Base-by-base conservation (phyloP, 2,888 invertebrate genomes). In the Dorcus parallelipipedus region DNA sequence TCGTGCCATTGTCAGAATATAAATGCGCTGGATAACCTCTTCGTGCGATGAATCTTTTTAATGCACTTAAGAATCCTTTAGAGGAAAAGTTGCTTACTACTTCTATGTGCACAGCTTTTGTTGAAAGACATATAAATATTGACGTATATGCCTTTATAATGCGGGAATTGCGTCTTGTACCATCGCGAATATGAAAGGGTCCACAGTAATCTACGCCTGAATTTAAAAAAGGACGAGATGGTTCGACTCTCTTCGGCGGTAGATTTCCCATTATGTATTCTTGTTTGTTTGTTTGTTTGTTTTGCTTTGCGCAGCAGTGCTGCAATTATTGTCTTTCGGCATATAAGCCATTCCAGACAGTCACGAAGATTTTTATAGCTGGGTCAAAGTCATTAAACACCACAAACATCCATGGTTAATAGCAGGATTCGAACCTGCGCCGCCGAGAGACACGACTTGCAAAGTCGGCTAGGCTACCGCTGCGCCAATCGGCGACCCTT, bases 1-100 rank as follows among this genome's bases (percentile, higher is more conserved):
- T 64, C 3, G 60, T 60, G 9, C 54, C 62, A n/a, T 52, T 38
- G 38, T 64, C 61, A 4, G 49, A 49, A 40, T 45, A 54, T n/a
- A 60, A 10, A 10, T 41, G 7, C 6, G 39, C n/a, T 26, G 48
- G 23, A 9, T n/a, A 33, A 9, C 50, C 50, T 26, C 50, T 9
- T 49, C 38, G 1, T 9, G 50, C 33, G 3, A 49, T 38, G 50
- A 49, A 39, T 49, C 38, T 38, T 38, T 38, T 49, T 8, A 49
- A 7, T 8, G 38, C 38, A 38, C 20, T 9, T 41, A 9, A 4
- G 9, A 9, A 10, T 43, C 1, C 14, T 3, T 10, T 2, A 42
- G 14, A 10, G 1, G 10, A 2, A 42, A 52, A n/a, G 39, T 52
- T 38, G 26, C 10, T 50, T 4, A 52, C 52, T 6, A 38, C 41